Base-by-base conservation (phyloP, 2,113 vertebrate species). In the Gobio gobio region DNA sequence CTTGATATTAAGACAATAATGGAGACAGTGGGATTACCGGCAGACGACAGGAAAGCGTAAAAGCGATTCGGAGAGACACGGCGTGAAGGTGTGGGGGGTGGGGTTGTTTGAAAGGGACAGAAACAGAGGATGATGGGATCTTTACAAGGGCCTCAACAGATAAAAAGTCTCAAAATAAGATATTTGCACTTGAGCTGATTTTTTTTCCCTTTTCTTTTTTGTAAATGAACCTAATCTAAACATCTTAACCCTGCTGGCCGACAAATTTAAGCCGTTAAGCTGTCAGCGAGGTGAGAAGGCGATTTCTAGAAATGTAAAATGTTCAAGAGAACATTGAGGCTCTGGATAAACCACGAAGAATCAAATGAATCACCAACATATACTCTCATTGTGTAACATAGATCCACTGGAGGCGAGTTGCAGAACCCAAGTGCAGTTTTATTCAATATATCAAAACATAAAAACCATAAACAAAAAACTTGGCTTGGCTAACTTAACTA, bases 1-100 rank as follows among this genome's bases (percentile, higher is more conserved):
- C 95, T 96, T 95, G 94, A 95, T 97, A 96, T 96, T 96, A 96
- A 96, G 95, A 97, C 96, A 97, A 96, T 97, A 96, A 96, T 96
- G 94, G 94, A 94, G 94, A 96, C 94, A 95, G 95, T 94, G 94
- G 96, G 96, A 97, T 96, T 96, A 96, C 94, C 94, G 93, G 94
- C 94, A 94, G 93, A 95, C 93, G 94, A 95, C 94, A 94, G 94
- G 94, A 83, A 95, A 95, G 96, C 91, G 92, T 87, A 89, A 94
- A 94, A 95, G 93, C 94, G 95, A 95, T 96, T 96, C 95, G 93
- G 93, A 93, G 93, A 94, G 94, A 95, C 93, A 93, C 94, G 64
- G 16, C 1, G 18, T 78, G 72, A 78, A 54, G 54, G 22, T 84
- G 54, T 51, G 49, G 14, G 54, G 73, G n/a, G 47, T 59, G 58